These are phyloP conservation scores for Craterocephalus amniculus DNA, from an alignment of 2,797 vertebrate genomes.

Conservation along the genomic window DNA sequence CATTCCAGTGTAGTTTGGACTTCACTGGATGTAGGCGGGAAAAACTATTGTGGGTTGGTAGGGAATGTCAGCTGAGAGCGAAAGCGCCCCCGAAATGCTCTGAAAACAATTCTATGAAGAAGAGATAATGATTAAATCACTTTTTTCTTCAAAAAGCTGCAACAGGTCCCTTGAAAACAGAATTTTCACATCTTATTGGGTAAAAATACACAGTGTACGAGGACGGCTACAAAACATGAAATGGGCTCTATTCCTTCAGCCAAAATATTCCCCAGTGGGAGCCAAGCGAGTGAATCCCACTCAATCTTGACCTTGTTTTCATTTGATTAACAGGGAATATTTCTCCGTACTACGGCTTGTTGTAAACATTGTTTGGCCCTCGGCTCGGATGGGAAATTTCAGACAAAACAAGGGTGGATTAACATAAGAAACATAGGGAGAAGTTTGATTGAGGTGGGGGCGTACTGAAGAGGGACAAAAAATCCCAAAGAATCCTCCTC, in stretches of 20 bases:
- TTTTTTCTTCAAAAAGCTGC: not conserved
- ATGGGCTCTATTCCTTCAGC: conserved; percentile 6
- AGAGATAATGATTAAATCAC: conserved; percentile 1
- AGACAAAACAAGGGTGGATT: conserved; percentile 61
- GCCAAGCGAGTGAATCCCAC: conserved; percentile 24
- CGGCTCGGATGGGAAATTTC: conserved; percentile 40
- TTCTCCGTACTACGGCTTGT: conserved; percentile 26
- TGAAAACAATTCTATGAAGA: not conserved
- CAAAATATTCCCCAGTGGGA: conserved; percentile 28
- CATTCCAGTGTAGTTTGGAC: conserved; percentile 39
- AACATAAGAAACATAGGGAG: conserved; percentile 33
- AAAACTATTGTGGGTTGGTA: conserved; percentile 36
- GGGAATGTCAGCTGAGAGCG: conserved; percentile 54
- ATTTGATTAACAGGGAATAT: conserved; percentile 45
- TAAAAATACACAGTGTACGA: not conserved
- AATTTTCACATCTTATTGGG: not conserved
- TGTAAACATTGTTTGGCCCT: conserved; percentile 25
- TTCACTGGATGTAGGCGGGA: conserved; percentile 40
- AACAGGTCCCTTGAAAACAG: not conserved
- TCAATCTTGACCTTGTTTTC: conserved; percentile 46
- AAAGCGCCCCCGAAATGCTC: conserved; percentile 13
- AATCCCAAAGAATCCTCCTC: conserved; percentile 43
- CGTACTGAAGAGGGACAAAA: conserved; percentile 23
- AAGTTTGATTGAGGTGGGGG: conserved; percentile 6
- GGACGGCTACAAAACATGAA: conserved; percentile 16